Conservation (phyloP, 1,140 invertebrate species). For the Camponotus pennsylvanicus region DNA sequence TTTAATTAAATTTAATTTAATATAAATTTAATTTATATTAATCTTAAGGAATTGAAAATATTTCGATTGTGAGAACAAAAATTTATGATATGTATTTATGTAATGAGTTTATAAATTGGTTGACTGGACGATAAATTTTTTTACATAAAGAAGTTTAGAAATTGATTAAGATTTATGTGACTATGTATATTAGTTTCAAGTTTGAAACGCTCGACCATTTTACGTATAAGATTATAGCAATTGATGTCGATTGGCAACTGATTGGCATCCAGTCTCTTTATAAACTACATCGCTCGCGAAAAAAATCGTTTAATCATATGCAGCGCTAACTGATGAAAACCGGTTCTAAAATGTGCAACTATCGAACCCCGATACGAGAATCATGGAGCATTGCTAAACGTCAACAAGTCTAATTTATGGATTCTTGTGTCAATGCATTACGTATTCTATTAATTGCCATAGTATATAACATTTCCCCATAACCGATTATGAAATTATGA, state of each 20-base stretch:
- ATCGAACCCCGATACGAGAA: neutral
- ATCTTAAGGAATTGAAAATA: neutral
- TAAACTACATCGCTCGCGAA: slow-evolving; percentile 5
- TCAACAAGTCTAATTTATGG: slow-evolving; percentile 10
- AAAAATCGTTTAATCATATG: slow-evolving; percentile 40
- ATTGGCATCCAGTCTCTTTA: neutral
- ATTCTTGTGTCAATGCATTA: slow-evolving; percentile 9
- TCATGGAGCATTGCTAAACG: slow-evolving; percentile 10
- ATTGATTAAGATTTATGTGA: neutral
- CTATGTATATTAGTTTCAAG: neutral
- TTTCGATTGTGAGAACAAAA: neutral
- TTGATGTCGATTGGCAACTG: slow-evolving; percentile 9
- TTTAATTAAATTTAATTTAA: neutral
- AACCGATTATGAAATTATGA: slow-evolving; percentile 7
- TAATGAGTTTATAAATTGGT: neutral
- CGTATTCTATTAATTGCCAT: slow-evolving; percentile 3
- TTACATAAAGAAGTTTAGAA: neutral
- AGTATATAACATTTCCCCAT: slow-evolving; percentile 29
- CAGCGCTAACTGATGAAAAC: slow-evolving; percentile 34
- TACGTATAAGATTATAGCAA: neutral
- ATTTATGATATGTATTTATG: neutral
- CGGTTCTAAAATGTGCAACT: slow-evolving; percentile 49
- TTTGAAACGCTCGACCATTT: slow-evolving; percentile 7
- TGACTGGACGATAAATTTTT: neutral
- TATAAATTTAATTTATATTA: neutral